Evolutionary conservation across 2,888 invertebrate species (phyloP), one percentile per base, ranked within the genome.

Genomic region (Noctua pronuba): DNA sequence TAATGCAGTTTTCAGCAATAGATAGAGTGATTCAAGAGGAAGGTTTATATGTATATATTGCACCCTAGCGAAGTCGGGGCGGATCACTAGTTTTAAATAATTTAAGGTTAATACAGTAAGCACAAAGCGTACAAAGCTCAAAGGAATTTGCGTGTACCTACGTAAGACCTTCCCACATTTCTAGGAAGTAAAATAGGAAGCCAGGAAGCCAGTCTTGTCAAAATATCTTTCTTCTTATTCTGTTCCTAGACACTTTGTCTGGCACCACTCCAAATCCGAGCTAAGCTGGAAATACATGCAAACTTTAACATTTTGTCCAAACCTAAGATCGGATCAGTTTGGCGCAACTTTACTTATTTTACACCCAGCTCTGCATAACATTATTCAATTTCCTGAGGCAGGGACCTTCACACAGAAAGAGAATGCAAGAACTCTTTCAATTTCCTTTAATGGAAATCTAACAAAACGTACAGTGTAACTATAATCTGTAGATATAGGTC

Each of bases 341-440:
- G 16, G 10, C n/a, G 13, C 21, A 64, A 74, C 24, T 74, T 74
- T 55, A 38, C 11, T 16, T 24, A 49, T 52, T 65, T 65, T 41
- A 65, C 24, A 28, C 4, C 4, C 4, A 16, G 38, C 31, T 46
- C 46, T 49, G 13, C 41, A 65, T 65, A 65, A n/a, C 18, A 18
- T 24, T 64, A 35, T 64, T 16, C 35, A 64, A 82, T 78, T 82
- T 78, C 75, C 75, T 55, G 82, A 31, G 5, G 21, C 21, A 24
- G 7, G 7, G 21, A 55, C 16, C 35, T 52, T 81, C 24, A 64
- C 46, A 64, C 35, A 44, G 18, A 64, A 64, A 78, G 16, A 52
- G 24, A 64, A 52, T 62, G 28, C 10, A 74, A 81, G 24, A 64
- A 78, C 55, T 11, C 5, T 6, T 64, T 81, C 52, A 1, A 64